Evolutionary conservation across 2,888 invertebrate species (phyloP).

Genomic region (Noctua comes): DNA sequence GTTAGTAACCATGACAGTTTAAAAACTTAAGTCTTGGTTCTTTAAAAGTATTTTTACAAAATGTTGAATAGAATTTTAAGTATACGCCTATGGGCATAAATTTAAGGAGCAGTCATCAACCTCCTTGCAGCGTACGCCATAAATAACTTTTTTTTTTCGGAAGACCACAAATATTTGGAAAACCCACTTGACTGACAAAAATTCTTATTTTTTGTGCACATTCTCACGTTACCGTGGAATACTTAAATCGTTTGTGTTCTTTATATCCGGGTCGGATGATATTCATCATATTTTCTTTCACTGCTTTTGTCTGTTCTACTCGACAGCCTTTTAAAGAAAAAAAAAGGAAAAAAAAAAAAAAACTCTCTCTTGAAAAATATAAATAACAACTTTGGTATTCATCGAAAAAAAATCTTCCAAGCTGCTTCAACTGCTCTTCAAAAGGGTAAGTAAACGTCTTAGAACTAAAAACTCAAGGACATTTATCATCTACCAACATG

Average conservation of each 20-base stretch:
- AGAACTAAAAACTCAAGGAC: background rate
- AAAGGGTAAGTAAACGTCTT: background rate
- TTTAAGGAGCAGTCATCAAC: constrained; percentile 3
- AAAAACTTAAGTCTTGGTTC: too few relatives aligned
- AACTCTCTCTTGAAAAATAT: background rate
- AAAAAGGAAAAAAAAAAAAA: too few relatives aligned
- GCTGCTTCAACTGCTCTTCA: background rate
- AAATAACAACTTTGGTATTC: background rate
- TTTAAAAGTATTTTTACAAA: background rate
- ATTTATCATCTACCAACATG: background rate
- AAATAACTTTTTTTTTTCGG: constrained; percentile 42
- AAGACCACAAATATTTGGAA: constrained; percentile 35
- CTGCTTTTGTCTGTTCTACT: constrained; percentile 26
- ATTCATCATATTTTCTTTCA: constrained; percentile 37
- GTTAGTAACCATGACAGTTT: too few relatives aligned
- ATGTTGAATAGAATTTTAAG: constrained; percentile 7
- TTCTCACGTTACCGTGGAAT: constrained; percentile 54
- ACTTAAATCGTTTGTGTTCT: constrained; percentile 38
- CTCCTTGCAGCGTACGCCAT: constrained; percentile 20
- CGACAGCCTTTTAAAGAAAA: too few relatives aligned
- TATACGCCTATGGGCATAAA: background rate
- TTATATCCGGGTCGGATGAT: constrained; percentile 38
- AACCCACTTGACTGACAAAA: constrained; percentile 41
- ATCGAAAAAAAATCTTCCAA: background rate
- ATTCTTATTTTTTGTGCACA: constrained; percentile 26